Evolutionary conservation across 2,113 vertebrate species (phyloP), one percentile per base, ranked within the genome.

Genomic region (Tetrax tetrax): DNA sequence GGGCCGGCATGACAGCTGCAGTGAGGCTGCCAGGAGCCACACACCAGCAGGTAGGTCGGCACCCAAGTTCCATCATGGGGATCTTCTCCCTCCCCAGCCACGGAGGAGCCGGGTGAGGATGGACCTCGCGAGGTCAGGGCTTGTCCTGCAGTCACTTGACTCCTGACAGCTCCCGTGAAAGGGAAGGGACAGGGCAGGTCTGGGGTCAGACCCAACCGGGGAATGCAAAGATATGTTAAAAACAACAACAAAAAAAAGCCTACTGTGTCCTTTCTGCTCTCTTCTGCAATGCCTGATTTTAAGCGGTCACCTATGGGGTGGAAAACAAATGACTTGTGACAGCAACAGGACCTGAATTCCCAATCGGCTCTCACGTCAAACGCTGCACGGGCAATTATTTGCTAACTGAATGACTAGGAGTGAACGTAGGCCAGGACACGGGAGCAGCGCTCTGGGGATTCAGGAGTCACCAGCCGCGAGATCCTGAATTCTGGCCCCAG

Each of bases 1-100:
- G 33, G 78, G 56, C 29, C 0, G 0, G 29, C 3, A 12, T 57
- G 43, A 53, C 0, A 13, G 88, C 0, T 0, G 37, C 20, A 72
- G 12, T 29, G 69, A 92, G 57, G 60, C 64, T 10, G 8, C 14
- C 29, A 9, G 70, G 64, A 93, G 69, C 43, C 4, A 7, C 47
- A 22, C 0, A 2, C 7, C 60, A 75, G 43, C 0, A 0, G 51
- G 61, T 11, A 50, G 83, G 38, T 10, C 8, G 6, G 81, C 41
- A 61, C 68, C 69, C 21, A 37, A 14, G 17, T n/a, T 48, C 71
- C 79, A 77, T 47, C 54, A 28, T 2, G 11, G 56, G 71, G 45
- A 77, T 90, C 83, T 90, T 90, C 92, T 85, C 54, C 72, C 76
- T 70, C 59, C 74, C 56, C 63, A 81, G 38, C 51, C 78, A 60